Conservation (phyloP, 2,888 invertebrate species). For the Oxyteleia sp. region DNA sequence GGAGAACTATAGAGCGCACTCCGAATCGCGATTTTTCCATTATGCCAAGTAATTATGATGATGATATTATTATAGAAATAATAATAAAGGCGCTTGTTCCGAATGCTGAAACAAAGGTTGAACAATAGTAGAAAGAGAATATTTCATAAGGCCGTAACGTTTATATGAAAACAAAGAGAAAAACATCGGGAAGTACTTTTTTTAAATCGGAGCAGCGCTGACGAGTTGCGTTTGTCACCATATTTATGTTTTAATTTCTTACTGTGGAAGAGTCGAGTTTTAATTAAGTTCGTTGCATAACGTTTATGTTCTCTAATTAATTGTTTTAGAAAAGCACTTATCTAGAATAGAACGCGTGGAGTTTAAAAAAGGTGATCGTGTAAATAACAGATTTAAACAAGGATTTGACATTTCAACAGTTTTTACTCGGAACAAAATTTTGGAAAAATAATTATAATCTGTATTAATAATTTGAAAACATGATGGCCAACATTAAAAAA, state of each 20-base stretch:
- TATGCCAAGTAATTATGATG: constrained; percentile 55
- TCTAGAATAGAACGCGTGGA: not conserved
- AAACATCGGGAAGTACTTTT: constrained; percentile 37
- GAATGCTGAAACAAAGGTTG: constrained; percentile 49
- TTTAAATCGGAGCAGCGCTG: constrained; percentile 32
- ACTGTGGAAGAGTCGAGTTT: constrained; percentile 1
- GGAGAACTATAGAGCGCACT: constrained; percentile 23
- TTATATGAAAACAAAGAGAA: constrained; percentile 53
- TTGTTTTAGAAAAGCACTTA: not conserved
- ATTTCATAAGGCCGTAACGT: constrained; percentile 47
- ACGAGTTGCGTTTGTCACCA: constrained; percentile 34
- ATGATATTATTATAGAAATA: constrained; percentile 66
- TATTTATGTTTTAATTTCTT: constrained; percentile 29
- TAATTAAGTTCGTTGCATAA: constrained; percentile 44
- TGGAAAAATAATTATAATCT: too few relatives aligned
- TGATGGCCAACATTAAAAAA: too few relatives aligned
- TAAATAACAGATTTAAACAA: too few relatives aligned
- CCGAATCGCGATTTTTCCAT: constrained; percentile 52
- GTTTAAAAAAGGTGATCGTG: too few relatives aligned
- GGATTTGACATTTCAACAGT: too few relatives aligned
- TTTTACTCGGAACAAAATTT: too few relatives aligned
- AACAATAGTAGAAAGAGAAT: constrained; percentile 60
- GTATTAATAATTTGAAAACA: too few relatives aligned
- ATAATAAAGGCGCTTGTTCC: constrained; percentile 55
- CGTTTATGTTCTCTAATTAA: constrained; percentile 8